phyloP scores from a whole-genome alignment of 37 sponge, comb jelly and placozoan species.

The Spongilla lacustris region DNA sequence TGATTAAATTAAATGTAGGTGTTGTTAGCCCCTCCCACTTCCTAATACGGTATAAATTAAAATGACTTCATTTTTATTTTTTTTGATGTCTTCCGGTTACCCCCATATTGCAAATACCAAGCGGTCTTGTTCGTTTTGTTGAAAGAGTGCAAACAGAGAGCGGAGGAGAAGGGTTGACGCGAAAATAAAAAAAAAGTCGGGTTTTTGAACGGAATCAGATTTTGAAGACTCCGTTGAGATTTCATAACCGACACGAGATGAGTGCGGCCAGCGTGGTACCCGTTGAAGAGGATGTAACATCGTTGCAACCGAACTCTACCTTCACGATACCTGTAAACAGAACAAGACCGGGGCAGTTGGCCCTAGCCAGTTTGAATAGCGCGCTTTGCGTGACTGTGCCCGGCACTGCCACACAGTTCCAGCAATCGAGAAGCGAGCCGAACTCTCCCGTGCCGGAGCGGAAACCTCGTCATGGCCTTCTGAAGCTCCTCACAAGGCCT shows the following conservation, averaged over 20 bases:
- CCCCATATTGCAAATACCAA: not conserved
- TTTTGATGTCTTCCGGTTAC: not conserved
- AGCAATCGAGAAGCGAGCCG: constrained; percentile 13
- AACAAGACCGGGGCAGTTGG: not conserved
- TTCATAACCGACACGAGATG: not conserved
- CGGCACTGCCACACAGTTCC: not conserved
- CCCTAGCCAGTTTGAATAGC: not conserved
- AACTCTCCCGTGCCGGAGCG: constrained; percentile 9
- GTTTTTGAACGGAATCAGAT: not conserved
- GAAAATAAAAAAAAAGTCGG: not conserved
- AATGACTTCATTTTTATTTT: not conserved
- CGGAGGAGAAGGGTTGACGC: not conserved
- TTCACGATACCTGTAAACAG: not conserved
- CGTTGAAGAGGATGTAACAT: not conserved
- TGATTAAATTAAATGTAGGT: too few species aligned
- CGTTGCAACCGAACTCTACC: not conserved
- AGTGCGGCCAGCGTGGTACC: not conserved
- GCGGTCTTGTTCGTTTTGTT: not conserved
- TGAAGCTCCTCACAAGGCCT: constrained; percentile 21
- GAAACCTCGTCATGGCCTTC: constrained; percentile 11
- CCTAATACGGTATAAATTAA: not conserved
- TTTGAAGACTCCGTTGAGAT: not conserved
- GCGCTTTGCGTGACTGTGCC: constrained; percentile 24
- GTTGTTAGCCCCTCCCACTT: not conserved
- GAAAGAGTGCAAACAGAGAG: not conserved